A percentile compares a stretch with the other conserved stretches of the same genome.
These are phyloP conservation scores for Erebia aethiops DNA, from an alignment of 2,888 invertebrate genomes.

Conservation along the genomic window DNA sequence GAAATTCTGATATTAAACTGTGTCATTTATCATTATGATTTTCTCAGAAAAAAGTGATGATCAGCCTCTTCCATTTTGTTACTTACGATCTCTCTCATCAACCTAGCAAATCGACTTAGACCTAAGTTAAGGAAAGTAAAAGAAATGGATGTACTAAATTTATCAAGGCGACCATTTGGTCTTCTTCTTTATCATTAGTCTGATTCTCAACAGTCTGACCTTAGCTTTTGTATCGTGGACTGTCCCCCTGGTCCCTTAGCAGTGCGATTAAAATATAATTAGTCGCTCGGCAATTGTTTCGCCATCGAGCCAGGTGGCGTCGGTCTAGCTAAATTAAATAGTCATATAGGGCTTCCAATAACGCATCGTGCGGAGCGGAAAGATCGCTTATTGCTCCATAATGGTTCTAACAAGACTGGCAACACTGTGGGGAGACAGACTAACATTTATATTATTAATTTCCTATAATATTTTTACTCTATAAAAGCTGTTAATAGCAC, in stretches of 20 bases:
- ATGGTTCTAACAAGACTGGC: neutral
- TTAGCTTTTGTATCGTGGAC: conserved; percentile 12
- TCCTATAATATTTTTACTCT: too few relatives aligned
- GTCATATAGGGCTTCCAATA: conserved; percentile 78
- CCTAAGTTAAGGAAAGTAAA: too few relatives aligned
- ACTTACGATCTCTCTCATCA: too few relatives aligned
- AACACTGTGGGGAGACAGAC: too few relatives aligned
- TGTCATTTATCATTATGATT: too few relatives aligned
- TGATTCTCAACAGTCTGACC: conserved; percentile 6
- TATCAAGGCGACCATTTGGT: neutral
- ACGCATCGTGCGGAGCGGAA: conserved; percentile 59
- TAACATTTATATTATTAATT: too few relatives aligned
- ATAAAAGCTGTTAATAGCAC: neutral
- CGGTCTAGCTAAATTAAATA: conserved; percentile 78
- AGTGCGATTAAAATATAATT: conserved; percentile 83
- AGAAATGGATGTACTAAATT: too few relatives aligned
- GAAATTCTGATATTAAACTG: too few relatives aligned
- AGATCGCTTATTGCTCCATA: conserved; percentile 27
- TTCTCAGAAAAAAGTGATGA: too few relatives aligned
- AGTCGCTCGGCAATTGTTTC: conserved; percentile 80
- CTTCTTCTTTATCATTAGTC: neutral
- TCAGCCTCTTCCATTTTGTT: too few relatives aligned
- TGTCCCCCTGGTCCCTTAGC: conserved; percentile 35
- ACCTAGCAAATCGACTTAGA: too few relatives aligned
- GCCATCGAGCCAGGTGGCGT: conserved; percentile 79